phyloP scores from a whole-genome alignment of 2,888 invertebrate genomes.

The Schizotus pectinicornis region DNA sequence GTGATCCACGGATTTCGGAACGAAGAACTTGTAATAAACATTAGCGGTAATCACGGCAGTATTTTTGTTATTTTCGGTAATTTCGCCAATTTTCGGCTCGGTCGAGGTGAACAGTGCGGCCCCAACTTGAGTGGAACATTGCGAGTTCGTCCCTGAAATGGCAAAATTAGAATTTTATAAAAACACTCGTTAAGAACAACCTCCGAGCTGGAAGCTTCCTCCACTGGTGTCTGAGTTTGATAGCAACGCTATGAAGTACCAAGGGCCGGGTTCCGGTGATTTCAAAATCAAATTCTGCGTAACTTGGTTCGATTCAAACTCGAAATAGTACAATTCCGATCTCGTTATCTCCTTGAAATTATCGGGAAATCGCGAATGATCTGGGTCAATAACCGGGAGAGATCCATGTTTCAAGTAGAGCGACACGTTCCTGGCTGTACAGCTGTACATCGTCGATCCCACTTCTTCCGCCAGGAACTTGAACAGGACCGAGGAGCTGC shows the following conservation, averaged over 20 bases:
- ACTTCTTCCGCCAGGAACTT: slow-evolving; percentile 52
- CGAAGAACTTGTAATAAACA: slow-evolving; percentile 50
- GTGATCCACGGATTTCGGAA: slow-evolving; percentile 45
- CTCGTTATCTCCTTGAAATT: slow-evolving; percentile 51
- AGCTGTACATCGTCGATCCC: slow-evolving; percentile 50
- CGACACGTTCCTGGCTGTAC: slow-evolving; percentile 63
- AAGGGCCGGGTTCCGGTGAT: slow-evolving; percentile 76
- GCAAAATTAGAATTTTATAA: slow-evolving; percentile 26
- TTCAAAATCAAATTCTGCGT: slow-evolving; percentile 66
- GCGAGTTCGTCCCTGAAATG: slow-evolving; percentile 68
- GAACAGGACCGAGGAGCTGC: slow-evolving; percentile 51
- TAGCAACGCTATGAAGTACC: slow-evolving; percentile 81
- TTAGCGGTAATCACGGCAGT: slow-evolving; percentile 33
- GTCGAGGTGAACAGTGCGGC: slow-evolving; percentile 41
- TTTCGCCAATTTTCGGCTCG: slow-evolving; percentile 37
- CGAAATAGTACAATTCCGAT: slow-evolving; percentile 63
- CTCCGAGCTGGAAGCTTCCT: slow-evolving; percentile 77
- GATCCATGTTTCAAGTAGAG: slow-evolving; percentile 82
- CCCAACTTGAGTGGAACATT: slow-evolving; percentile 59
- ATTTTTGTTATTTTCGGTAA: slow-evolving; percentile 38
- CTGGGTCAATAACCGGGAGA: slow-evolving; percentile 82
- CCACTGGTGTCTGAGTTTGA: slow-evolving; percentile 77
- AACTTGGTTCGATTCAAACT: slow-evolving; percentile 68
- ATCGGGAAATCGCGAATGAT: slow-evolving; percentile 75
- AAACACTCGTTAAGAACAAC: slow-evolving; percentile 53